Percentiles rank a stretch among this genome's conserved stretches.
phyloP scores from a whole-genome alignment of 2,113 vertebrate species.

The Syngnathoides biaculeatus region DNA sequence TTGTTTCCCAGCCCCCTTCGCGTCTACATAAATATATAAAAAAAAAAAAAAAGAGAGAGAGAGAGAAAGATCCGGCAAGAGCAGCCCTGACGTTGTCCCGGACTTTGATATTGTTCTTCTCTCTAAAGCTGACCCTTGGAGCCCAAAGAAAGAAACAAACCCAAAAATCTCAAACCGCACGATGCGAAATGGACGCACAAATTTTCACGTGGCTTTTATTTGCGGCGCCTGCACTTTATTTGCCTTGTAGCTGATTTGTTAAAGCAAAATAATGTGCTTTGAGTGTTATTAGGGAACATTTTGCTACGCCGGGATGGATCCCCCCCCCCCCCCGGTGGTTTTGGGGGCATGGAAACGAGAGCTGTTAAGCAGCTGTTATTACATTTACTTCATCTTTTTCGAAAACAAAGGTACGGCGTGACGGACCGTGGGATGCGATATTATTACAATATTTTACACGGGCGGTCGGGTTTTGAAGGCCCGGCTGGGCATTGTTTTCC shows the following conservation, averaged over 20 bases:
- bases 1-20: conserved; percentile 67
- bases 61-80: conserved; percentile 85
- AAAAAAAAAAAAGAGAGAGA: no score
- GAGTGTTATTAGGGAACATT: conserved; percentile 16
- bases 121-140: conserved; percentile 72
- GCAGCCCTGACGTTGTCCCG: conserved; percentile 78
- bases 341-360: conserved; percentile 11
- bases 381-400: conserved; percentile 14
- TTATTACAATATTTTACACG: conserved; percentile 2
- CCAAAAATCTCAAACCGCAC: conserved; percentile 50
- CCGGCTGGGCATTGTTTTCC: neutral
- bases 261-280: conserved; percentile 6
- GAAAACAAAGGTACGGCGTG: conserved; percentile 2
- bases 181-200: conserved; percentile 22
- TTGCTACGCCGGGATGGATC: conserved; percentile 6
- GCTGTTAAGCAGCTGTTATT: conserved; percentile 7
- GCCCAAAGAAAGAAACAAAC: no score
- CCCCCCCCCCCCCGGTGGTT: no score
- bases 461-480: neutral
- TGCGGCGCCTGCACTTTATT: conserved; percentile 18
- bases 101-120: conserved; percentile 81
- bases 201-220: conserved; percentile 21
- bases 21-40: conserved; percentile 91
- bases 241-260: conserved; percentile 10
- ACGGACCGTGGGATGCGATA: neutral